phyloP scores from a whole-genome alignment of 2,797 vertebrate genomes.

The Pantherophis vulpinus region DNA sequence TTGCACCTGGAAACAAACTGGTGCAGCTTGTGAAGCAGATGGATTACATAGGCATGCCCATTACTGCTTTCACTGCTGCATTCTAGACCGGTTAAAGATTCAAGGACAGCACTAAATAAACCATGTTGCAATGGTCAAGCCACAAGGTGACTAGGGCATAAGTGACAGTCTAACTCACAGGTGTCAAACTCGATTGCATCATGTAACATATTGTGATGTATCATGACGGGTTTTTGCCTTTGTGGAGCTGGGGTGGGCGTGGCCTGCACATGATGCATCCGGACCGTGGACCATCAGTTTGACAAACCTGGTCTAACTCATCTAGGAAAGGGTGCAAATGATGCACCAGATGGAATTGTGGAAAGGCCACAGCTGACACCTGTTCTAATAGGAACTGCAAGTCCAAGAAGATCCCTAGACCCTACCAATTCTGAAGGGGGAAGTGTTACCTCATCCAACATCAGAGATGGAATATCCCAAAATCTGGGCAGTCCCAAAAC shows the following conservation, averaged over 20 bases:
- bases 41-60: neutral
- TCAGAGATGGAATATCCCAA: neutral
- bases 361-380: neutral
- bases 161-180: neutral
- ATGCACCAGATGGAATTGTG: neutral
- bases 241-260: no score
- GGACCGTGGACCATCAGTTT: no score
- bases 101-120: neutral
- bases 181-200: no score
- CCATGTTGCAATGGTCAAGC: neutral
- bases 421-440: neutral
- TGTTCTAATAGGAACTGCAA: neutral
- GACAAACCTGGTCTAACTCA: no score
- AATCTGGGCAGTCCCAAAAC: neutral
- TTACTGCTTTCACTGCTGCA: neutral
- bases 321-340: neutral
- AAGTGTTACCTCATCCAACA: neutral
- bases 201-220: no score
- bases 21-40: neutral
- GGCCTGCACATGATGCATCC: no score
- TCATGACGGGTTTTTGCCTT: no score
- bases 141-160: neutral
- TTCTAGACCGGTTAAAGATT: neutral
- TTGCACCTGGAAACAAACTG: neutral
- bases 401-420: neutral